Evolutionary conservation across 1,140 invertebrate genomes (phyloP), one percentile per base, ranked within the genome.

Genomic region (Drosophila setifemur): DNA sequence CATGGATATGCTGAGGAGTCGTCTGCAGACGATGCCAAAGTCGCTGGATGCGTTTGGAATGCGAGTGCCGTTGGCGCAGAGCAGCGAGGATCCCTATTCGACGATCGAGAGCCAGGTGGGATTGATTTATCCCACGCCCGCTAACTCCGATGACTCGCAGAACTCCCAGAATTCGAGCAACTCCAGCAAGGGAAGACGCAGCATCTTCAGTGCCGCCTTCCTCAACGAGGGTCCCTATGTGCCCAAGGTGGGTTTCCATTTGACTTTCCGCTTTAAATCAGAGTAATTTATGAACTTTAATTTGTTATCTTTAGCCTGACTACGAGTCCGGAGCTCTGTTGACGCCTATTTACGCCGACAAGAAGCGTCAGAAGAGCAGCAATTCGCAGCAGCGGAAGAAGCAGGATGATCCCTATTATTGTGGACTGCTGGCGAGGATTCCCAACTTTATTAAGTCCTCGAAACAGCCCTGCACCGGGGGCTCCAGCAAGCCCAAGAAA

Each of bases 1-100:
- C 67, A 94, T 98, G 92, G 97, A 98, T 86, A 98, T 98, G 97
- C 93, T 98, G 78, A 98, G 98, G 91, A 96, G 95, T 49, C 96
- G 96, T 91, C 91, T 97, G 72, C 95, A 95, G 68, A 94, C 95
- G 8, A 21, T 90, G 37, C 89, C 88, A 49, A 90, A 90, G 37
- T 77, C 82, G 1, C n/a, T 89, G 43, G 88, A 89, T 61, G 83
- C 76, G 7, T 50, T 89, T 7, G 79, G 85, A 18, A 69, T 81
- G 42, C 78, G 88, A 33, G 48, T 88, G n/a, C 75, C 86, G 3
- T 37, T 85, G 16, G 64, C 85, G 12, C 71, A 86, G 4, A 71
- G 73, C 49, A 89, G 72, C 44, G 89, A 90, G 48, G 89, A 90
- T 90, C 89, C 89, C 1, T 90, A 90, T 42, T 90, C 89, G 14